Conservation (phyloP, 2,797 vertebrate genomes). For the Clarias laeviceps region DNA sequence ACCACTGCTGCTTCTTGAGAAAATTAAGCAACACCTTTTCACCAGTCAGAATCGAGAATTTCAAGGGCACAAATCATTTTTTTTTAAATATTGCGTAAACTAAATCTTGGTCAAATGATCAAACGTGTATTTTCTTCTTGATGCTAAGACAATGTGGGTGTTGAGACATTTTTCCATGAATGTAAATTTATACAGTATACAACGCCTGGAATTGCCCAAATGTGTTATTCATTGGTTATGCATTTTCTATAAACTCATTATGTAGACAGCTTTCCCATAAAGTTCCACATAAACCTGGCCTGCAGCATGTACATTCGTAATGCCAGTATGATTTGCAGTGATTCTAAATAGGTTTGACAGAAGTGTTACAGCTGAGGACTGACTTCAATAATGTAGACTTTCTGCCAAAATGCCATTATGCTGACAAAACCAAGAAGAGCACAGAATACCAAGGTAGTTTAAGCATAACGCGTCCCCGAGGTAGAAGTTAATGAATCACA, state of each 20-base stretch:
- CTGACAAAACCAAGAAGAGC: slow-evolving; percentile 21
- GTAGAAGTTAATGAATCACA: slow-evolving; percentile 24
- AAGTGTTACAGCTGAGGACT: slow-evolving; percentile 32
- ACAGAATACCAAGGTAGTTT: slow-evolving; percentile 18
- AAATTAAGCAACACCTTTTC: not conserved
- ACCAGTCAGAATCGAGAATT: not conserved
- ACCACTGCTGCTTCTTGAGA: not conserved
- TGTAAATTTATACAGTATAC: not conserved
- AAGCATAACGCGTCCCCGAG: not conserved
- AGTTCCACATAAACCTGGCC: slow-evolving; percentile 1
- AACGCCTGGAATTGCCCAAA: not conserved
- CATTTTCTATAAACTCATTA: slow-evolving; percentile 10
- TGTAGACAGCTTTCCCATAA: slow-evolving; percentile 8
- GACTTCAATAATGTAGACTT: slow-evolving; percentile 8
- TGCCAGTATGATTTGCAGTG: slow-evolving; percentile 24
- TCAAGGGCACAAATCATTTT: no score
- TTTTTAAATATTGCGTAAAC: not conserved
- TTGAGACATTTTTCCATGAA: not conserved
- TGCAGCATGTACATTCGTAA: slow-evolving; percentile 15
- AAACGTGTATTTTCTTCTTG: no score
- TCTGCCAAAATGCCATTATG: slow-evolving; percentile 10
- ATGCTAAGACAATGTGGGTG: not conserved
- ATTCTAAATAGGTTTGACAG: slow-evolving; percentile 32
- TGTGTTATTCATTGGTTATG: not conserved
- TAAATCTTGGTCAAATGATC: not conserved